phyloP scores from a whole-genome alignment of 2,113 vertebrate species.

The Scatophagus argus region DNA sequence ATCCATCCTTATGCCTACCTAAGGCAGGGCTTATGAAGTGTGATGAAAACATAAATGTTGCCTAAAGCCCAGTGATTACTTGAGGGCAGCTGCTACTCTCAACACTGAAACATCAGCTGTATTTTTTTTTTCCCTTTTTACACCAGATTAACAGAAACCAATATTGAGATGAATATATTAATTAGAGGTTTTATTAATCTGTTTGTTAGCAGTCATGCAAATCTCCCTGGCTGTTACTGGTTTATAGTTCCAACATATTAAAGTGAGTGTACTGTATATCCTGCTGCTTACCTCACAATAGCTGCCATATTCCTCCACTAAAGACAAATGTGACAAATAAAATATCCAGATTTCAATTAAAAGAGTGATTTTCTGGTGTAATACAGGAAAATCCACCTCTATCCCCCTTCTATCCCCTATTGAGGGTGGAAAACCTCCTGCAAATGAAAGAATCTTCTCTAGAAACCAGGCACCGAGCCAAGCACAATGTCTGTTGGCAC shows the following conservation, averaged over 20 bases:
- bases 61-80: not conserved
- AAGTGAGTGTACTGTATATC: conserved; percentile 31
- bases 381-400: conserved; percentile 56
- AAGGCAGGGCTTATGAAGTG: conserved; percentile 26
- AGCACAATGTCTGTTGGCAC: conserved; percentile 63
- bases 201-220: not conserved
- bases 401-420: conserved; percentile 39
- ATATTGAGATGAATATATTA: not conserved
- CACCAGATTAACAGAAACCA: not conserved
- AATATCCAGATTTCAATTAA: conserved; percentile 35
- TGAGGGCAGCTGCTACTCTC: conserved; percentile 5
- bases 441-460: conserved; percentile 64
- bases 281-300: conserved; percentile 20
- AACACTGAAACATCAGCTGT: not conserved
- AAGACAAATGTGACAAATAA: conserved; percentile 40
- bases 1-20: conserved; percentile 5
- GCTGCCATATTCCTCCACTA: conserved; percentile 26
- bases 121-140: not conserved
- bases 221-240: not conserved
- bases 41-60: conserved; percentile 21
- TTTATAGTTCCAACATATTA: not conserved
- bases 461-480: conserved; percentile 71
- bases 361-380: conserved; percentile 57
- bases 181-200: not conserved
- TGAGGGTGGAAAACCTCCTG: conserved; percentile 61